Base-by-base conservation (phyloP, 1,140 invertebrate genomes). In the Drosophila subpulchrella region DNA sequence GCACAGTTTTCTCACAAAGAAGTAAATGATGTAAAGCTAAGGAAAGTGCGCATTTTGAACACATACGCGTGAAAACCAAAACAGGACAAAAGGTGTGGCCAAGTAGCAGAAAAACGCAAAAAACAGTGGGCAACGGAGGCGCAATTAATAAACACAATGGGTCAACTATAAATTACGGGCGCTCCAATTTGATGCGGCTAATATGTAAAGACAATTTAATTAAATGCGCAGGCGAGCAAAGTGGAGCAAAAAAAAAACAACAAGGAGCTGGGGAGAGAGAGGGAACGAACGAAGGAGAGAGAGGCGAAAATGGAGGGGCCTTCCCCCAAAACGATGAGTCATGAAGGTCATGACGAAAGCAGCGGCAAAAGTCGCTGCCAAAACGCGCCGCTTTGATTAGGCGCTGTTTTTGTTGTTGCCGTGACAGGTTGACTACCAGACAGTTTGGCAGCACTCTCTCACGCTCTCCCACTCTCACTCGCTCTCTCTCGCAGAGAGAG, bases 271-370 rank as follows among this genome's bases (percentile, higher is more conserved):
- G 13, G 6, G 32, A 41, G 15, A 30, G 20, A 41, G 7, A 53
- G 51, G 8, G 11, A 10, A 32, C 10, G 8, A 17, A 17, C 4
- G 10, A 10, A 2, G 15, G 8, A 34, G 63, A 70, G 34, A 7
- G 30, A 12, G 27, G 30, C 13, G 24, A 27, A 27, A n/a, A 10
- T 8, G 34, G 34, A 72, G 54, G 63, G 48, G 48, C 27, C 55
- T 44, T 42, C n/a, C 71, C 70, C 72, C 73, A 53, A 70, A 88
- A 80, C 85, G 90, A 91, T 91, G 90, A 91, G 90, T 91, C 90
- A 91, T 91, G 90, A 91, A 91, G 90, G 90, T 91, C 90, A 91
- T 91, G 90, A 91, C 90, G 90, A 91, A 91, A 91, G 85, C 90
- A 79, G 84, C 78, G 76, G 67, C 79, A 89, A 83, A 88, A 89